Conservation (phyloP, 2,888 invertebrate species). For the Hartigia nigra region DNA sequence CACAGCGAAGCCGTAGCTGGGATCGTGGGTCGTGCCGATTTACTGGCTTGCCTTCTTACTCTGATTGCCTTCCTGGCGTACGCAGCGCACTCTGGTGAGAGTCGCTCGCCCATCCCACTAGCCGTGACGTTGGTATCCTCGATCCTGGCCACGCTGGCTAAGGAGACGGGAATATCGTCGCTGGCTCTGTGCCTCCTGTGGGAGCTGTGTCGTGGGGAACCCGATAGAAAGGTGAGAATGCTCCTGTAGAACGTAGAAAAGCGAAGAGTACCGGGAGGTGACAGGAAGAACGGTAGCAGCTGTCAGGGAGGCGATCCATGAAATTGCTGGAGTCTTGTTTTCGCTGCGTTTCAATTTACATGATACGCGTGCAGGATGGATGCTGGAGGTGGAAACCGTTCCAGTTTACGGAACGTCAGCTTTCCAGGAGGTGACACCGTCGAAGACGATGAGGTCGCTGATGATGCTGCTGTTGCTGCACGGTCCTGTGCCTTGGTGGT, state of each 20-base stretch:
- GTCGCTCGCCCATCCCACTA: slow-evolving; percentile 52
- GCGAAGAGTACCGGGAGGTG: not conserved
- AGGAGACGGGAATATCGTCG: slow-evolving; percentile 95
- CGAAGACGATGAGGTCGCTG: not conserved
- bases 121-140: slow-evolving; percentile 70
- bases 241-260: not conserved
- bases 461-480: not conserved
- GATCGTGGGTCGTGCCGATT: slow-evolving; percentile 94
- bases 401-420: slow-evolving; percentile 14
- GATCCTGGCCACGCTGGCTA: slow-evolving; percentile 86
- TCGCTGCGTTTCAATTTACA: slow-evolving; percentile 21
- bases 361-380: slow-evolving; percentile 4
- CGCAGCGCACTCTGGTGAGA: slow-evolving; percentile 74
- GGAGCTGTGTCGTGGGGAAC: slow-evolving; percentile 72
- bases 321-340: slow-evolving; percentile 11
- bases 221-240: slow-evolving; percentile 54
- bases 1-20: slow-evolving; percentile 98
- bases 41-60: slow-evolving; percentile 92
- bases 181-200: slow-evolving; percentile 90
- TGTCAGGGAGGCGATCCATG: not conserved
- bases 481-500: not conserved
- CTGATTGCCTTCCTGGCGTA: slow-evolving; percentile 89
- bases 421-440: not conserved
- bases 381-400: slow-evolving; percentile 11
- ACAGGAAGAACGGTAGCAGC: not conserved